Evolutionary conservation across 2,888 invertebrate species (phyloP), one percentile per base, ranked within the genome.

Genomic region (Ennomos quercinarius): DNA sequence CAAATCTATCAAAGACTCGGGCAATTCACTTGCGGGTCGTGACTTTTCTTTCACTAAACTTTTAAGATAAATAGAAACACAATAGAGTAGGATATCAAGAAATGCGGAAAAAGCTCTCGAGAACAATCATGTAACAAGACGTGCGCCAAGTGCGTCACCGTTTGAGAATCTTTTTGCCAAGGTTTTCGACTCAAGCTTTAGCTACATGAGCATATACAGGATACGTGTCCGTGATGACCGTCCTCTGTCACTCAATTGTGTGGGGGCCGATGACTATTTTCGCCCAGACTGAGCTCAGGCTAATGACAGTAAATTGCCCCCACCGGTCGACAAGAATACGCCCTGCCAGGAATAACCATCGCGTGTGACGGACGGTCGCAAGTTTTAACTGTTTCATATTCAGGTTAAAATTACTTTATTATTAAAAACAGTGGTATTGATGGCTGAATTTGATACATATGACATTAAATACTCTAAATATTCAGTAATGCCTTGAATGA

Each of bases 251-350:
- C 65, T 78, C 82, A 81, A 77, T 80, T 78, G 80, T 77, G 83
- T 76, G 85, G 84, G 86, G 79, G 84, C 78, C 70, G 80, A 64
- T 48, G 66, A 75, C 85, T 89, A 89, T 89, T 88, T 87, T 76
- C 62, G 78, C 72, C 66, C 74, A 65, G 63, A 77, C 80, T 68
- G 70, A 66, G 67, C 68, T 61, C 72, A 63, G 69, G 65, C 77
- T 88, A 87, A 88, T 87, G 80, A 84, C 81, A 74, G 74, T 69
- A 83, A 86, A 87, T 87, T 87, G 87, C 83, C 84, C 82, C 81
- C 76, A 57, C 60, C 70, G 57, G 73, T 27, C 66, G 67, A 77
- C 83, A 43, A 85, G 80, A 86, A 86, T 86, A 84, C 74, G 68
- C 17, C 2, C 68, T 61, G 65, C 68, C 78, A 71, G 67, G 80